Evolutionary conservation across 2,113 vertebrate genomes (phyloP).

Genomic region (Neopipo cinnamomea): DNA sequence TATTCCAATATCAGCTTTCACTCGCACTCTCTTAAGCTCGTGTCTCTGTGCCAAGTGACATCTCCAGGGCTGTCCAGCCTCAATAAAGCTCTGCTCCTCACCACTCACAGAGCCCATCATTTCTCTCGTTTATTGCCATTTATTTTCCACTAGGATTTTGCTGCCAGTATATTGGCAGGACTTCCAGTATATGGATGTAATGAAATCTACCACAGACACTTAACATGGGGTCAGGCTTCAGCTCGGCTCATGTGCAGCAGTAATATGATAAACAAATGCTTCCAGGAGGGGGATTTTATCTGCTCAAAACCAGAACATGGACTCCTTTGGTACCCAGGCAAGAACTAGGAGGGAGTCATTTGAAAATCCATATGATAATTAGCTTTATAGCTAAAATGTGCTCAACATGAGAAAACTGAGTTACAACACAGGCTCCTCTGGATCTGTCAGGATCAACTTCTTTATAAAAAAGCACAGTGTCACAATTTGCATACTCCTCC

Average conservation of each 20-base stretch:
- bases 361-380: constrained; percentile 73
- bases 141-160: constrained; percentile 98
- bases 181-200: constrained; percentile 95
- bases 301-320: constrained; percentile 75
- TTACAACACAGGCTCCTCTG: constrained; percentile 7
- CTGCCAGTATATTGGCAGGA: constrained; percentile 97
- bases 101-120: constrained; percentile 87
- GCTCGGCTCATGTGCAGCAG: constrained; percentile 85
- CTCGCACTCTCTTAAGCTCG: constrained; percentile 81
- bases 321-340: constrained; percentile 53
- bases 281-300: constrained; percentile 83
- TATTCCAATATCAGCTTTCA: constrained; percentile 90
- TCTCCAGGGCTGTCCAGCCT: constrained; percentile 85
- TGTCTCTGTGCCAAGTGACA: constrained; percentile 89
- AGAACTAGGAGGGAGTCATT: constrained; percentile 64
- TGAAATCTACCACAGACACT: constrained; percentile 98
- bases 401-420: constrained; percentile 62
- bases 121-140: constrained; percentile 98
- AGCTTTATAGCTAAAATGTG: constrained; percentile 70
- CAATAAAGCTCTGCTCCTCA: constrained; percentile 89
- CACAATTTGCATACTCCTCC: background rate
- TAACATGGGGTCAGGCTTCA: constrained; percentile 92
- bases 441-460: constrained; percentile 1
- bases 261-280: constrained; percentile 94
- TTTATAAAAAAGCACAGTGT: background rate